These are phyloP conservation scores for Ciconia maguari DNA, from an alignment of 2,113 vertebrate genomes.

Conservation along the genomic window DNA sequence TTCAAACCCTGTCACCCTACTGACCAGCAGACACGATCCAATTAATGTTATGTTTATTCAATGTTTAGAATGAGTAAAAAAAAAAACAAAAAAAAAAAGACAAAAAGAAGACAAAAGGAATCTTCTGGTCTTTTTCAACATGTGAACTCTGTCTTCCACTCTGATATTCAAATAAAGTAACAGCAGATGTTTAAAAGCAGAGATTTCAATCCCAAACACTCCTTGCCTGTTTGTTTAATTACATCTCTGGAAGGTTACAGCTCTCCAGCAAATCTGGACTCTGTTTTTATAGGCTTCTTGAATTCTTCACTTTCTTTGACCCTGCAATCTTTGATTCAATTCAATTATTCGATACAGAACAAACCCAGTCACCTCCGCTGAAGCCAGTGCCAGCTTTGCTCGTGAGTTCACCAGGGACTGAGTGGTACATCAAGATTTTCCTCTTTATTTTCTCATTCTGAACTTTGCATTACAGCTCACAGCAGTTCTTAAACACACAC, in stretches of 20 bases:
- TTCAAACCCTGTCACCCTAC: neutral
- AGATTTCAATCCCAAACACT: conserved; percentile 20
- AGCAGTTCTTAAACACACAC: neutral
- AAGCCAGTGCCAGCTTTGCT: neutral
- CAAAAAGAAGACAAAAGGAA: neutral
- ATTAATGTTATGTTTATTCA: conserved; percentile 4
- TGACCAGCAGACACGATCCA: neutral
- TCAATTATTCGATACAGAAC: neutral
- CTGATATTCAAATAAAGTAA: conserved; percentile 11
- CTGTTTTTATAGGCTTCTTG: neutral
- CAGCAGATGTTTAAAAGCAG: conserved; percentile 29
- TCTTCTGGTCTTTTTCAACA: neutral
- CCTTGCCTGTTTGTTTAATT: conserved; percentile 41
- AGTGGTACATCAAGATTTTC: neutral
- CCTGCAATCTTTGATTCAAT: neutral
- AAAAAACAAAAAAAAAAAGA: neutral
- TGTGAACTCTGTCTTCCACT: neutral
- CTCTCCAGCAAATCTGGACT: neutral
- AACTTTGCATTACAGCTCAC: neutral
- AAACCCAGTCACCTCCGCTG: neutral
- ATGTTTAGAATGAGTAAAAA: neutral
- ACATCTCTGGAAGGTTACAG: conserved; percentile 25
- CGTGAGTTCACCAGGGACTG: neutral
- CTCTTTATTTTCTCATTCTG: neutral
- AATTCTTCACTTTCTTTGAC: neutral